Evolutionary conservation across 1,140 invertebrate genomes (phyloP).

Genomic region (Atopsyche davidsoni): DNA sequence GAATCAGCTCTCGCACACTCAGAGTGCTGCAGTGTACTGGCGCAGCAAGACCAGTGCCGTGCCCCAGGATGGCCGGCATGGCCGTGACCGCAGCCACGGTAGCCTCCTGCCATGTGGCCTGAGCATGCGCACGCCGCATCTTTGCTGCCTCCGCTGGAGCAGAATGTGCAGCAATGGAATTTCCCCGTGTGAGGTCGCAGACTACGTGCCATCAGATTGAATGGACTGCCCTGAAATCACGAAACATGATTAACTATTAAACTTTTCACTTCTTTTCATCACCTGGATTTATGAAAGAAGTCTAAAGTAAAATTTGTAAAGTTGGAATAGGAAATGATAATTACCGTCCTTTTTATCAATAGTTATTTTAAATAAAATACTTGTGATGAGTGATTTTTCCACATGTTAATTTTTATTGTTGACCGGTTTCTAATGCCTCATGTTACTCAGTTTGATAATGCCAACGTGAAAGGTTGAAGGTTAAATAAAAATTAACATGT

Average conservation of each 20-base stretch:
- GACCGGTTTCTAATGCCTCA: too few species aligned
- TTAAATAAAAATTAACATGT: too few species aligned
- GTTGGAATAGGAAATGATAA: too few species aligned
- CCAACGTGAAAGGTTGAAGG: too few species aligned
- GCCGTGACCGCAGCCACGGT: constrained; percentile 69
- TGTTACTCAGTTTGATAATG: too few species aligned
- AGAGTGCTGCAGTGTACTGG: constrained; percentile 53
- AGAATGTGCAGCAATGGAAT: constrained; percentile 77
- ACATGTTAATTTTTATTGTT: too few species aligned
- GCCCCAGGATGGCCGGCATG: constrained; percentile 69
- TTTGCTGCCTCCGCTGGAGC: constrained; percentile 67
- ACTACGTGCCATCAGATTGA: constrained; percentile 49
- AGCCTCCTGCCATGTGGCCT: constrained; percentile 66
- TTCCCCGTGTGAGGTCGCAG: constrained; percentile 58
- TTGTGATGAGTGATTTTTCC: too few species aligned
- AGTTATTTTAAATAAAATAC: background rate
- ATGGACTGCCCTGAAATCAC: constrained; percentile 51
- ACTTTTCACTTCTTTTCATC: too few species aligned
- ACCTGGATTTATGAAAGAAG: too few species aligned
- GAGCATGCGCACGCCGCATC: constrained; percentile 63
- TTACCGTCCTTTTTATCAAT: too few species aligned
- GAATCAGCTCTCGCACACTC: constrained; percentile 43
- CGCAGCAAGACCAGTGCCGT: constrained; percentile 78
- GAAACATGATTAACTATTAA: too few species aligned
- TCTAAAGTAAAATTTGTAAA: too few species aligned